These are phyloP conservation scores for Littorina saxatilis DNA, from an alignment of 1,140 invertebrate genomes.

Conservation along the genomic window DNA sequence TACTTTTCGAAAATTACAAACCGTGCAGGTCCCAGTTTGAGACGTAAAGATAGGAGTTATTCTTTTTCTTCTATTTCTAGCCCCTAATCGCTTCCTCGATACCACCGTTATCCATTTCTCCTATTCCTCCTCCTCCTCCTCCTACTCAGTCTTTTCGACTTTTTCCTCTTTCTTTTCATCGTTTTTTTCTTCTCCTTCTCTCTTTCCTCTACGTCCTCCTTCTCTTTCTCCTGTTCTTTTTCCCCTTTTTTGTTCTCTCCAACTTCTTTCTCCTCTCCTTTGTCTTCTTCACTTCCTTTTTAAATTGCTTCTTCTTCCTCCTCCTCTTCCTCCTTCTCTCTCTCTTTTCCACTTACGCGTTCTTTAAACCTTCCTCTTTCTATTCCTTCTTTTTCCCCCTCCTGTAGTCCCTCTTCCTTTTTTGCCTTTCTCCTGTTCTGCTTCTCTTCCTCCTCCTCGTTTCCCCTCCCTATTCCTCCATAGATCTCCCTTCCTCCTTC, in stretches of 20 bases:
- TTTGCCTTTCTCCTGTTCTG: neutral
- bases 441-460: too few relatives aligned
- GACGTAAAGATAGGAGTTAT: too few relatives aligned
- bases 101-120: too few relatives aligned
- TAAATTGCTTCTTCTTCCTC: too few relatives aligned
- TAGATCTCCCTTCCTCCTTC: too few relatives aligned
- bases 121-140: slow-evolving; percentile 23
- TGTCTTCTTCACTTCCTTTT: too few relatives aligned
- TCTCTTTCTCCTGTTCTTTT: neutral
- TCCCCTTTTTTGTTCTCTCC: neutral
- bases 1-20: too few relatives aligned
- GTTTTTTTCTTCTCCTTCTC: slow-evolving; percentile 19
- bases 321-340: neutral
- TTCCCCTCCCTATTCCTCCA: too few relatives aligned
- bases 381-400: neutral
- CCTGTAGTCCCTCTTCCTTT: neutral
- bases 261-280: too few relatives aligned
- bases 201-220: slow-evolving; percentile 7
- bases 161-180: slow-evolving; percentile 23
- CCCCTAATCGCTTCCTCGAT: neutral
- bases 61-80: neutral
- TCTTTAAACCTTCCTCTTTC: too few relatives aligned
- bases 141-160: slow-evolving; percentile 33
- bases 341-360: neutral
- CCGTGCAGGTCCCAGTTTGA: too few relatives aligned